Evolutionary conservation across 2,113 vertebrate genomes (phyloP).

Genomic region (Bombycilla garrulus): DNA sequence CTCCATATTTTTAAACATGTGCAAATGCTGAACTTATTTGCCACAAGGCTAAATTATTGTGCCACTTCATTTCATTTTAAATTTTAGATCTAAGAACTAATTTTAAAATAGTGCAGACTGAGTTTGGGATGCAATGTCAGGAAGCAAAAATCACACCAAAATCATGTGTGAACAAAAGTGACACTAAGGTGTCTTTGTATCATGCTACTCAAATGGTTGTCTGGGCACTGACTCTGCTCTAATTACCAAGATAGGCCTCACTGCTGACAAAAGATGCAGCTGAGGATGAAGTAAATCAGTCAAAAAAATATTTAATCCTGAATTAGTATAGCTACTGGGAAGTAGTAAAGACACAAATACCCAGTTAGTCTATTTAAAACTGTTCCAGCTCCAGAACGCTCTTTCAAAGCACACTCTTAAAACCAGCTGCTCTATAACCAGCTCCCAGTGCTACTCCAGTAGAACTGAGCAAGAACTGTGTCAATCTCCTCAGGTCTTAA

Average conservation of each 20-base stretch:
- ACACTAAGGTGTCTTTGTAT: neutral
- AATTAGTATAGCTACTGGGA: neutral
- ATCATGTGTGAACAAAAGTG: neutral
- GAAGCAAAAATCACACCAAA: neutral
- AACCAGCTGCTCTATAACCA: neutral
- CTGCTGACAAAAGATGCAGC: neutral
- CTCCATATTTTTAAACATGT: neutral
- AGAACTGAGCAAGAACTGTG: neutral
- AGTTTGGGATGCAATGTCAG: accelerated
- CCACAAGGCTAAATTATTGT: neutral
- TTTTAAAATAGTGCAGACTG: neutral
- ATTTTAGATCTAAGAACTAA: neutral
- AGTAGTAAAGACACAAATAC: neutral
- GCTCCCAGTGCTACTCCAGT: neutral
- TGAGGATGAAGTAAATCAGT: neutral
- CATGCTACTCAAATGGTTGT: neutral
- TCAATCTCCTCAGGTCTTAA: neutral
- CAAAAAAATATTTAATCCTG: neutral
- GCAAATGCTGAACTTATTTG: neutral
- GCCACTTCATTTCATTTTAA: neutral
- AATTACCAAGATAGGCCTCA: neutral
- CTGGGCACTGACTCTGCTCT: neutral
- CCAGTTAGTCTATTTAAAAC: neutral
- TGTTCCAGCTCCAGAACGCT: neutral
- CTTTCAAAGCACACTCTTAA: neutral